These are phyloP conservation scores for Vireo altiloquus DNA, from an alignment of 2,113 vertebrate species.

Conservation along the genomic window DNA sequence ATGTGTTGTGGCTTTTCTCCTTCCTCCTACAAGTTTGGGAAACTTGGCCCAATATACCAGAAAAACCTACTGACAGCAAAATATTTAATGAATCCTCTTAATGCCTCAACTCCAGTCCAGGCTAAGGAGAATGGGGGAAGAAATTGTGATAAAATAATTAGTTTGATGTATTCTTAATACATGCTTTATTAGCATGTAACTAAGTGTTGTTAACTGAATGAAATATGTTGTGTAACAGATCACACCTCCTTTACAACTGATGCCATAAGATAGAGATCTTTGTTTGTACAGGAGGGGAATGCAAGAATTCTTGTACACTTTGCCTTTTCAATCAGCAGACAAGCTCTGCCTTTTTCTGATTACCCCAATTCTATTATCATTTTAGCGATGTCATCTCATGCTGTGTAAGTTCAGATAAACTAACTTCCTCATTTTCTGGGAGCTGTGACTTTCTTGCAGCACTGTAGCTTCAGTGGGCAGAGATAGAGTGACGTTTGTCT, in stretches of 20 bases:
- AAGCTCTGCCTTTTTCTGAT: not conserved
- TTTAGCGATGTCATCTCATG: not conserved
- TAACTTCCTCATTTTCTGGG: not conserved
- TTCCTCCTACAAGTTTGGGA: not conserved
- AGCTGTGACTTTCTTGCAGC: not conserved
- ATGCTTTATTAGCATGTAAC: conserved; percentile 7
- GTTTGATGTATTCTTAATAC: not conserved
- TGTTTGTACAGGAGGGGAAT: not conserved
- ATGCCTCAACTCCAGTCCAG: not conserved
- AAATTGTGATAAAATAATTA: not conserved
- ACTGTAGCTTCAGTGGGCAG: not conserved
- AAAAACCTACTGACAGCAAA: not conserved
- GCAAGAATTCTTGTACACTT: not conserved
- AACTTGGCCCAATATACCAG: not conserved
- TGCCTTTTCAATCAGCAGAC: not conserved
- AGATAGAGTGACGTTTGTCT: not conserved
- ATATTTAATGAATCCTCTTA: not conserved
- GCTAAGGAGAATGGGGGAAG: not conserved
- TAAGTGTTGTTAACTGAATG: not conserved
- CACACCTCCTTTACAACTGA: not conserved
- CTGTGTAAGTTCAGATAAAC: not conserved
- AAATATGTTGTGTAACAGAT: not conserved
- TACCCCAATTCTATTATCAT: not conserved
- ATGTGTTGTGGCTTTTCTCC: not conserved
- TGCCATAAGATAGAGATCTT: not conserved